Evolutionary conservation across 2,113 vertebrate species (phyloP).

Genomic region (Perccottus glenii): DNA sequence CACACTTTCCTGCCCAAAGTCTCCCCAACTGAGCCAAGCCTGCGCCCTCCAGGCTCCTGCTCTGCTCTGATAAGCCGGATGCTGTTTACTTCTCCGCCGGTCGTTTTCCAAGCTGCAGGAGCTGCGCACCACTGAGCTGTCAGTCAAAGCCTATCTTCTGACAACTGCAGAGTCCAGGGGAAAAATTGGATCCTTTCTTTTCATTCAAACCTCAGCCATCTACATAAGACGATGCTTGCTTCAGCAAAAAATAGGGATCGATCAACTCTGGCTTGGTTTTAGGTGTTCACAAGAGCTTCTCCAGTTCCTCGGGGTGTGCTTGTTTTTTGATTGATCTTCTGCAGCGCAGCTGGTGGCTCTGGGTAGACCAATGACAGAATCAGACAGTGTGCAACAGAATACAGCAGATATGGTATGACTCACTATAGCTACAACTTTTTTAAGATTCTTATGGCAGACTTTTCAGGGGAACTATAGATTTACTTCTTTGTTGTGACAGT

Average conservation of each 20-base stretch:
- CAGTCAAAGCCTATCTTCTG: constrained; percentile 76
- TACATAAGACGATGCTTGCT: constrained; percentile 64
- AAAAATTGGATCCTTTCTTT: constrained; percentile 76
- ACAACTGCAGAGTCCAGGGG: constrained; percentile 64
- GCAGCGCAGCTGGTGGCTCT: constrained; percentile 27
- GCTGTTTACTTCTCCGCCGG: constrained; percentile 73
- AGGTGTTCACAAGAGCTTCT: constrained; percentile 47
- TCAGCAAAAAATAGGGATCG: constrained; percentile 60
- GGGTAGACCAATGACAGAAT: constrained; percentile 41
- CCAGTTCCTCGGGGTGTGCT: constrained; percentile 46
- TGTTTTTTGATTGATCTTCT: constrained; percentile 49
- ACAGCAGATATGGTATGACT: constrained; percentile 12
- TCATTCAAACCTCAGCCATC: constrained; percentile 65
- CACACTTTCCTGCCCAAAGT: constrained; percentile 46
- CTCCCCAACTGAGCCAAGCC: constrained; percentile 52
- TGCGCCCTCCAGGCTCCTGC: constrained; percentile 67
- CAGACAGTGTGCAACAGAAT: constrained; percentile 25
- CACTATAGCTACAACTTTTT: background rate
- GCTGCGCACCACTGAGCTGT: constrained; percentile 68
- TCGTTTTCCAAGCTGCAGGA: constrained; percentile 65
- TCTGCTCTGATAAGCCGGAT: constrained; percentile 73
- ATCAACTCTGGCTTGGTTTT: constrained; percentile 68
- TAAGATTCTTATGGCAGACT: constrained; percentile 1
- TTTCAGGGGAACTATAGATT: background rate
- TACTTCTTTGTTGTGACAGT: constrained; percentile 3